Evolutionary conservation across 2,797 vertebrate genomes (phyloP), one percentile per base, ranked within the genome.

Genomic region (Amblyopsis hoosieri): DNA sequence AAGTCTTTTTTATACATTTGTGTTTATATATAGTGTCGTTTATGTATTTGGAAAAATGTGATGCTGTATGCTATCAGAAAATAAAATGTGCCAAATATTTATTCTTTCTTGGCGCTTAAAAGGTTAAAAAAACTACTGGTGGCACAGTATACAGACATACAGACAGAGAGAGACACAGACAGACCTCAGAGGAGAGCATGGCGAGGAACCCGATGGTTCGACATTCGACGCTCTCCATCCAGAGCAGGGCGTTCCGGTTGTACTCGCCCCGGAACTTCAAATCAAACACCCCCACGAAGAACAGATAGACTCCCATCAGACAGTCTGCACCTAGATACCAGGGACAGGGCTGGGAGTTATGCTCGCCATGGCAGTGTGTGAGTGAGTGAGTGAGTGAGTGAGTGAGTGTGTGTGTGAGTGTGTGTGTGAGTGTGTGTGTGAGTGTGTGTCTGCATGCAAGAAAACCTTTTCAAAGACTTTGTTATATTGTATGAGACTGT

Each of bases 301-400:
- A 93, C 13, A 95, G 87, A 57, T 95, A 96, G 19, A 95, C 72
- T 0, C 91, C 93, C 92, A 94, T 95, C 71, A 94, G 90, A 80
- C 87, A 93, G 85, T 94, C 93, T n/a, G 92, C 93, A 91, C 88
- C 92, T 96, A 7, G 48, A 70, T 15, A 67, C 64, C 60, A n/a
- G 56, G 46, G 42, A 67, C 0, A 5, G 51, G 33, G 33, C 33
- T 37, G 33, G 1, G 33, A 37, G 5, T 8, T 37, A 37, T 37
- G 33, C 8, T 7, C 33, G 33, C 33, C 33, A 7, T 69, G 47
- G 46, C 11, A 1, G 52, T 64, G 62, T 45, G 60, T 12, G 8
- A 52, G 17, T 15, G 19, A 23, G 15, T 12, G 2, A 23, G 2
- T 23, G 19, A 23, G 1, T 23, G 19, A 23, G 0, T 51, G 49